phyloP scores from a whole-genome alignment of 1,140 invertebrate species.

The Diorhabda sublineata region DNA sequence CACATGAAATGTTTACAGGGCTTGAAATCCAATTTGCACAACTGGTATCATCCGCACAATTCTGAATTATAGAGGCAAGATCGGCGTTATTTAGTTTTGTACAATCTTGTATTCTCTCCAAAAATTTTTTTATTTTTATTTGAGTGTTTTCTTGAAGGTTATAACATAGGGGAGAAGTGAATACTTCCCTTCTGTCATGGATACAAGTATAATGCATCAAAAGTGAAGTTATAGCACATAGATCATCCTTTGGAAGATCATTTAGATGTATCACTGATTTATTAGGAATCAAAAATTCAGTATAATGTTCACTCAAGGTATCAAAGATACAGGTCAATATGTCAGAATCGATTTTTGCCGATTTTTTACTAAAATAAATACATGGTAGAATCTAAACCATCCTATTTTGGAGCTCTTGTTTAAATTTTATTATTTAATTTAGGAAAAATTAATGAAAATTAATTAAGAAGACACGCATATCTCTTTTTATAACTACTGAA shows the following conservation, averaged over 20 bases:
- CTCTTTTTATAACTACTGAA: not conserved
- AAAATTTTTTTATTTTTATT: conserved; percentile 36
- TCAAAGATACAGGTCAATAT: conserved; percentile 32
- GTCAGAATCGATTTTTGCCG: conserved; percentile 24
- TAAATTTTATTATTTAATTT: too few species aligned
- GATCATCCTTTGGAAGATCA: conserved; percentile 30
- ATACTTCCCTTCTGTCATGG: conserved; percentile 32
- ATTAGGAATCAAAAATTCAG: conserved; percentile 29
- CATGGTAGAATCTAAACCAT: too few species aligned
- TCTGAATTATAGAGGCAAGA: conserved; percentile 31
- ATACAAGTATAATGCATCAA: conserved; percentile 43
- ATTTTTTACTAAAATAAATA: conserved; percentile 21
- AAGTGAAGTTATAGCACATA: conserved; percentile 37
- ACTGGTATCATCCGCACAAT: conserved; percentile 20
- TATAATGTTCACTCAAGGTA: conserved; percentile 37
- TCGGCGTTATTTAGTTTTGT: conserved; percentile 32
- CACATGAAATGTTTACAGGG: conserved; percentile 5
- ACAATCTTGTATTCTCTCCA: conserved; percentile 32
- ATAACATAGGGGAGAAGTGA: conserved; percentile 39
- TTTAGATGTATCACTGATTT: conserved; percentile 29
- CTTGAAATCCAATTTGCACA: conserved; percentile 12
- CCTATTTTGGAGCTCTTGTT: too few species aligned
- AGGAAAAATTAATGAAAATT: too few species aligned
- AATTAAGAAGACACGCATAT: conserved; percentile 4
- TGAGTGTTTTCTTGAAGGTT: conserved; percentile 34